Evolutionary conservation across 1,140 invertebrate genomes (phyloP), one percentile per base, ranked within the genome.

Genomic region (Portunus trituberculatus): DNA sequence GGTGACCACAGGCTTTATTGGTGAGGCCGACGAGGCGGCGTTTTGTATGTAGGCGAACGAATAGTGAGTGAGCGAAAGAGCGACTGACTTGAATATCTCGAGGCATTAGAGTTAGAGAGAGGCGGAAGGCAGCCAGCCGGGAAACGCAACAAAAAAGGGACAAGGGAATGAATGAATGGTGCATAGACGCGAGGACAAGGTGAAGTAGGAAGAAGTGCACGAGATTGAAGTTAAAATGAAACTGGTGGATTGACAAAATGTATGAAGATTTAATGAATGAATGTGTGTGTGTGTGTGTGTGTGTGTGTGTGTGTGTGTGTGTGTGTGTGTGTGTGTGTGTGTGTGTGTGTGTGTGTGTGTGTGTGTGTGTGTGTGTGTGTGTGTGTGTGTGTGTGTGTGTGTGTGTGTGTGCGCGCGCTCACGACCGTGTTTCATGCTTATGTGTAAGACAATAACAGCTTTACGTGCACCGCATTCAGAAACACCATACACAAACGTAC

Each of bases 371-470:
- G 48, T 52, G 48, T 52, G 14, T 52, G 48, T n/a, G n/a, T n/a
- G n/a, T n/a, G n/a, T n/a, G n/a, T n/a, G n/a, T 84, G 83, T 84
- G 83, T 84, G 83, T 84, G 83, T 84, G 83, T 84, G 83, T 84
- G 83, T 84, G n/a, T 28, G 83, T 84, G 83, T 84, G 83, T 84
- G 52, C n/a, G n/a, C n/a, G n/a, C n/a, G n/a, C n/a, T n/a, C n/a
- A n/a, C n/a, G n/a, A n/a, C n/a, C n/a, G n/a, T n/a, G n/a, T n/a
- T n/a, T 59, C 39, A 39, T 39, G 39, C 39, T 2, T 39, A 39
- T 39, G 39, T 39, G 39, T 39, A 39, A 39, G 39, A 39, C 39
- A 39, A 39, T 39, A 39, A 39, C 6, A 39, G 39, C 6, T 39
- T 39, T 39, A 39, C 39, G 1, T 39, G 39, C 39, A 39, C 1